Base-by-base conservation (phyloP, 2,113 vertebrate species). In the Aythya baeri region DNA sequence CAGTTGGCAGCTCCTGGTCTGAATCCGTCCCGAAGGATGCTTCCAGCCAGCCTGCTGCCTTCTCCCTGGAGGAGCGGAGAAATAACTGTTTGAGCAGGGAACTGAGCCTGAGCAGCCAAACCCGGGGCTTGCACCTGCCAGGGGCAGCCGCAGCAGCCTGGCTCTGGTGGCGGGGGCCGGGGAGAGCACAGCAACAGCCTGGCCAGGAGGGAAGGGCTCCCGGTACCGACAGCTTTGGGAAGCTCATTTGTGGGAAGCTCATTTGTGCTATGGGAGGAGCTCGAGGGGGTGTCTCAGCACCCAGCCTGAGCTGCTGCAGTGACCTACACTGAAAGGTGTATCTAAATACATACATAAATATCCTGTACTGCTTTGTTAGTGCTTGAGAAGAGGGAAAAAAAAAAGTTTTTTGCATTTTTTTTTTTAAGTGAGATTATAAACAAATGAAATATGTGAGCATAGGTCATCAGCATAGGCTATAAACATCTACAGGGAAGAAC, bases 81-180 rank as follows among this genome's bases (percentile, higher is more conserved):
- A 63, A 27, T 1, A 70, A 68, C 50, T 36, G 11, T 7, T 8
- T 32, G 65, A 74, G 17, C 26, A 57, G 68, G 55, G 23, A 7
- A 38, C 31, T 31, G 29, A n/a, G 29, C 32, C 71, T 14, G 20
- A 68, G 63, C 49, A 89, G 82, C 67, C 71, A 83, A 62, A 80
- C 9, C 36, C 11, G 1, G 55, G 1, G 22, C 27, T 8, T 36
- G 44, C 72, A 73, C 79, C 75, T 89, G 71, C 83, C 81, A 34
- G 46, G 49, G 59, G 31, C 50, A 55, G 68, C 65, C n/a, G 1
- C 38, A 34, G 41, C 68, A 44, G 50, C 49, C 20, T 4, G 16
- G 29, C 25, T 49, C 46, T 54, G 16, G 43, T 14, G 3, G 22
- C 1, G 1, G 3, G 0, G 58, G 10, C 2, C 0, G 16, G 12